These are phyloP conservation scores for Zosterops hypoxanthus DNA, from an alignment of 2,113 vertebrate species.

Conservation along the genomic window DNA sequence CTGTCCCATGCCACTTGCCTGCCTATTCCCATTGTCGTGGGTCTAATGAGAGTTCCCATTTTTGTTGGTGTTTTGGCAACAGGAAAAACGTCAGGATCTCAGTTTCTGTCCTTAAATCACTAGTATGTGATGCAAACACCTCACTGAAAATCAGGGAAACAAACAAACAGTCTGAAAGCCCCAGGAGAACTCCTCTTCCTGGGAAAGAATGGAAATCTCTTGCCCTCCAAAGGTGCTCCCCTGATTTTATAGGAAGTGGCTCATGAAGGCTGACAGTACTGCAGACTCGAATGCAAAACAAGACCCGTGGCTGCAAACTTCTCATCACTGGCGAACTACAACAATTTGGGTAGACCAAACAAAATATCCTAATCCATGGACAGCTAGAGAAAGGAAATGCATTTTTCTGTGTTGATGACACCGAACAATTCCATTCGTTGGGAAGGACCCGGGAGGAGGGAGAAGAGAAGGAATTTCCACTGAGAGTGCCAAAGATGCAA, in stretches of 20 bases:
- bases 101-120: background rate
- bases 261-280: background rate
- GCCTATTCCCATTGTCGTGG: background rate
- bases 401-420: background rate
- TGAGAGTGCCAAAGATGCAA: background rate
- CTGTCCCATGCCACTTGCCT: background rate
- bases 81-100: background rate
- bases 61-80: background rate
- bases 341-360: background rate
- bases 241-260: background rate
- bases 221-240: background rate
- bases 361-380: background rate
- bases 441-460: background rate
- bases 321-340: background rate
- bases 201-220: background rate
- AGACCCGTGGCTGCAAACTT: background rate
- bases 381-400: background rate
- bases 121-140: background rate
- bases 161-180: background rate
- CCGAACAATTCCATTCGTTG: background rate
- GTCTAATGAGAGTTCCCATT: background rate
- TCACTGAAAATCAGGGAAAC: background rate
- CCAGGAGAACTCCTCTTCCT: background rate
- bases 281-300: background rate
- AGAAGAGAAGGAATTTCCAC: slow-evolving; percentile 26